Percentiles rank a stretch among this genome's conserved stretches.
These are phyloP conservation scores for Lepidochitona cinerea DNA, from an alignment of 2,888 invertebrate genomes.

Conservation along the genomic window DNA sequence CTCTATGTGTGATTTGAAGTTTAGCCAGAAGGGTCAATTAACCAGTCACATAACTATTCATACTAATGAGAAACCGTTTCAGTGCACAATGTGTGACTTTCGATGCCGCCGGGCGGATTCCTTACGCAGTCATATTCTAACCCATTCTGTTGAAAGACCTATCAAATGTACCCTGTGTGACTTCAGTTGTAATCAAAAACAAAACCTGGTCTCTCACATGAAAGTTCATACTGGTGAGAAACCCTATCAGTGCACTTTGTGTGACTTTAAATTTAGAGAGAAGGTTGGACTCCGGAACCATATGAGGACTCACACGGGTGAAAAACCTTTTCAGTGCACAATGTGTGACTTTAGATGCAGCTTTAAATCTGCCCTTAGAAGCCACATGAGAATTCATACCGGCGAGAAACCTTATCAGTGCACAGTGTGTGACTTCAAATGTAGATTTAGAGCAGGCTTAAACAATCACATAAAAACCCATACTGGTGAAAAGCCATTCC, in stretches of 20 bases:
- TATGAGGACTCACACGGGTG: too few species aligned
- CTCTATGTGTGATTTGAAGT: not conserved
- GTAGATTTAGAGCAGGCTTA: too few species aligned
- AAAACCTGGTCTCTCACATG: not conserved
- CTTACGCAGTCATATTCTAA: not conserved
- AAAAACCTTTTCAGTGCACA: not conserved
- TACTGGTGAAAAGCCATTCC: too few species aligned
- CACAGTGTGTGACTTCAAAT: too few species aligned
- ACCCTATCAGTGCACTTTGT: not conserved
- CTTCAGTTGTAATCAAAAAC: not conserved
- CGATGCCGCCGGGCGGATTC: not conserved
- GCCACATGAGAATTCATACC: too few species aligned
- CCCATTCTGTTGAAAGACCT: not conserved
- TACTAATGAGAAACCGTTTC: not conserved
- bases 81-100: not conserved
- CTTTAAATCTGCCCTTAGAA: too few species aligned
- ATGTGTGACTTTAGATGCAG: too few species aligned
- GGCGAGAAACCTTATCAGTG: too few species aligned
- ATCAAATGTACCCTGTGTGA: not conserved
- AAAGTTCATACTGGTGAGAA: not conserved
- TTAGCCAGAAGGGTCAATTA: not conserved
- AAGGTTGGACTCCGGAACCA: not conserved
- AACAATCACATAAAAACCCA: too few species aligned
- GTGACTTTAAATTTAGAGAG: not conserved
- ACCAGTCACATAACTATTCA: not conserved